phyloP scores from a whole-genome alignment of 2,113 vertebrate species.

The Zeus faber region DNA sequence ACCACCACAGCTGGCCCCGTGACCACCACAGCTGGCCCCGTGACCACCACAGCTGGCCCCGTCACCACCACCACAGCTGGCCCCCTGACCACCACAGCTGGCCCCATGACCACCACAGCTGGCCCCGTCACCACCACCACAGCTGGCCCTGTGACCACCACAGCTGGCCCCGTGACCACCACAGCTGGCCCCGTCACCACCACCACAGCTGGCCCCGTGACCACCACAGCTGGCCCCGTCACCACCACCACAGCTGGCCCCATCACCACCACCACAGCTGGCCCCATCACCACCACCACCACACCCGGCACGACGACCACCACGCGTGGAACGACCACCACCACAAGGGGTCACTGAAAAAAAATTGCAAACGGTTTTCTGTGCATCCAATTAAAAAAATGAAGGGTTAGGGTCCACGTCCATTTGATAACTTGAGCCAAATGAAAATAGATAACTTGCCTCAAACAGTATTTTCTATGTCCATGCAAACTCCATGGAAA shows the following conservation, averaged over 20 bases:
- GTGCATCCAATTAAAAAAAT: no score
- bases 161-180: neutral
- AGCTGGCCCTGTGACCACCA: neutral
- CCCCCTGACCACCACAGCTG: neutral
- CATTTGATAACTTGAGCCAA: no score
- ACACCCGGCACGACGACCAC: neutral
- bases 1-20: slow-evolving; percentile 1
- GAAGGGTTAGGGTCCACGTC: no score
- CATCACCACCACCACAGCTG: neutral
- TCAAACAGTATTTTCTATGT: no score
- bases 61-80: neutral
- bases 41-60: no score
- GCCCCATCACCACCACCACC: neutral
- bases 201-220: neutral
- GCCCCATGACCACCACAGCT: neutral
- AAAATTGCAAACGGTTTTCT: no score
- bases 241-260: neutral
- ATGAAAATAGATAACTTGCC: no score
- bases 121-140: neutral
- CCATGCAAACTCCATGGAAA: no score
- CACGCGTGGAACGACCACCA: neutral
- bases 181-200: neutral
- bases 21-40: no score
- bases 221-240: neutral
- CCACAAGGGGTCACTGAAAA: no score